These are phyloP conservation scores for Adineta ricciae DNA, from an alignment of 2,888 invertebrate species.

Conservation along the genomic window DNA sequence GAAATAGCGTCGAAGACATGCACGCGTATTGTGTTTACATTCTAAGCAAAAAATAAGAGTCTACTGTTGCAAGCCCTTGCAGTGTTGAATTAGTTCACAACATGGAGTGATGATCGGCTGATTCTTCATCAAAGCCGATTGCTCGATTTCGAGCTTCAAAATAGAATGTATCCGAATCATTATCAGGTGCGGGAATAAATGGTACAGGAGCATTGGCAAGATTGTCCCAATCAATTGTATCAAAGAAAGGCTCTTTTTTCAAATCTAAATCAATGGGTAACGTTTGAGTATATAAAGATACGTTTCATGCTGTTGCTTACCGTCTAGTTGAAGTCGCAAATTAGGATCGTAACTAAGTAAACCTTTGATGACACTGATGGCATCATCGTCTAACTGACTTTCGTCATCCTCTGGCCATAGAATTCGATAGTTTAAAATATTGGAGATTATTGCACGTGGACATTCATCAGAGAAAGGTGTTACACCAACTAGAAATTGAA, in stretches of 20 bases:
- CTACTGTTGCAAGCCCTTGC: background rate
- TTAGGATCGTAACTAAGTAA: background rate
- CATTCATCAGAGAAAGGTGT: constrained; percentile 89
- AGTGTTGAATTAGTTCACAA: background rate
- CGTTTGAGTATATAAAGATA: background rate
- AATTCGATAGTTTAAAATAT: constrained; percentile 17
- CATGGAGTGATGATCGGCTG: background rate
- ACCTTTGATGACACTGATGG: constrained; percentile 2
- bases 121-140: constrained; percentile 13
- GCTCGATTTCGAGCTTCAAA: constrained; percentile 19
- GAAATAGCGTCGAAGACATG: background rate
- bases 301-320: background rate
- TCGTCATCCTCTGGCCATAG: background rate
- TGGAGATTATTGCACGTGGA: constrained; percentile 63
- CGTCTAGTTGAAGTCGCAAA: constrained; percentile 6
- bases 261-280: constrained; percentile 21
- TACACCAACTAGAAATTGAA: constrained; percentile 85
- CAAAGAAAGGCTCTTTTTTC: constrained; percentile 32
- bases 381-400: background rate
- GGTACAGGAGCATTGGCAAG: constrained; percentile 66
- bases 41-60: background rate
- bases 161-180: constrained; percentile 73
- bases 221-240: constrained; percentile 67
- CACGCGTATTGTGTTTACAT: background rate
- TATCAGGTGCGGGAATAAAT: constrained; percentile 76